Base-by-base conservation (phyloP, 2,888 invertebrate genomes). In the Catocala nupta region DNA sequence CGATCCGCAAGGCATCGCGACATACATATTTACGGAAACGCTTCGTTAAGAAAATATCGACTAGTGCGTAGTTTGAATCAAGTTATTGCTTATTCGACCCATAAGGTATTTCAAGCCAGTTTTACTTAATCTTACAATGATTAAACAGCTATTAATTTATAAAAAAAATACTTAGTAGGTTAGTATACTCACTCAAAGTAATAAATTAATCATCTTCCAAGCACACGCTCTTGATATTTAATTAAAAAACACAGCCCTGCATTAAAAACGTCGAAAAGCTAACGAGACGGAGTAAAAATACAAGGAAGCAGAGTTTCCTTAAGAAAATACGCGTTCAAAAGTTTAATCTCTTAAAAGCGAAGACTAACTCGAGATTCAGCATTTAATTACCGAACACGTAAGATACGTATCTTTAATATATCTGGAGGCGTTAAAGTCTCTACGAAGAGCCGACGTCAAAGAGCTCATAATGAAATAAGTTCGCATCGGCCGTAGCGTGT, bases 401-500 rank as follows among this genome's bases (percentile, higher is more conserved):
- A 69, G 62, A 67, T 72, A 68, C 63, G 69, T 75, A 65, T 71
- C 71, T 64, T 50, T 51, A 60, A 57, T 72, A 70, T 71, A 72
- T 59, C 68, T 55, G 53, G 44, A 42, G 61, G 69, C 67, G 62
- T 65, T 55, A 63, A 71, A 76, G 48, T 70, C 52, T 42, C 58
- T 62, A 59, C 55, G 59, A 55, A 25, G 48, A 52, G 64, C 43
- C 16, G 53, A 55, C 68, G 63, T 76, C 77, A 73, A 78, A 76
- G 71, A 57, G 65, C 61, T 66, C 63, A 64, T 71, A 76, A 78
- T 77, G 77, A 77, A 78, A 78, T 78, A 75, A 78, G 69, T 78
- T 78, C 65, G 59, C 55, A 67, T 59, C 54, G 51, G 49, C 51
- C 49, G 11, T 44, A 65, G 59, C 55, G 53, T 62, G 59, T 63